Percentiles rank a stretch among this genome's conserved stretches.
Conservation (phyloP, 2,113 vertebrate species). For the Lethenteron reissneri region DNA sequence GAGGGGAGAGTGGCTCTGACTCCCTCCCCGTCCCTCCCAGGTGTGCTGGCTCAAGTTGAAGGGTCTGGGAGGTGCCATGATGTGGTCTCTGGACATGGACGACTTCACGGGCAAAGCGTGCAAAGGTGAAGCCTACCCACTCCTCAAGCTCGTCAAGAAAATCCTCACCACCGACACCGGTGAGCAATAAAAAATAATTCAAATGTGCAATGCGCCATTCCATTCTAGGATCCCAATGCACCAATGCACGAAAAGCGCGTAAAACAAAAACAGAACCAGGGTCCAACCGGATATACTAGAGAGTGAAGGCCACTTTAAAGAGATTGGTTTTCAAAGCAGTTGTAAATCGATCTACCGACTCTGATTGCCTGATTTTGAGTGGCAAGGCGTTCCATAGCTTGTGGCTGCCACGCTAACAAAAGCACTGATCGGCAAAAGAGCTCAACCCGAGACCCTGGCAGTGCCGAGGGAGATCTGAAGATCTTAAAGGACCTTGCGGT, state of each 20-base stretch:
- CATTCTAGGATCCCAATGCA: constrained; percentile 1
- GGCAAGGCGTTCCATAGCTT: too few species aligned
- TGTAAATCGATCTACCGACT: too few species aligned
- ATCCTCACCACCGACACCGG: constrained; percentile 14
- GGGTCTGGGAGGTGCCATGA: constrained; percentile 33
- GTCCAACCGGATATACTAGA: not conserved
- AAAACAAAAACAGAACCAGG: not conserved
- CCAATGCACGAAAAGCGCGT: constrained; percentile 8
- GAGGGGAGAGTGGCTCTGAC: too few species aligned
- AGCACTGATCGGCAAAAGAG: too few species aligned
- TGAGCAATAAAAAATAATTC: too few species aligned
- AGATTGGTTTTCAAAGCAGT: too few species aligned
- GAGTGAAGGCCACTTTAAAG: not conserved
- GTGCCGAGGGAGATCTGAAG: too few species aligned
- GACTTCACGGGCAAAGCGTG: constrained; percentile 39
- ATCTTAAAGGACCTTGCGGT: too few species aligned
- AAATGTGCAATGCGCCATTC: not conserved
- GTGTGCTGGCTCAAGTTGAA: constrained; percentile 26
- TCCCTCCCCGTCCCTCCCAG: constrained; percentile 14
- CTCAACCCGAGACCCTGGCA: too few species aligned
- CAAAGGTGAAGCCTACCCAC: constrained; percentile 22
- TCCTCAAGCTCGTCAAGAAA: constrained; percentile 26
- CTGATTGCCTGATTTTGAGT: too few species aligned
- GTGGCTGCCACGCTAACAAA: too few species aligned
- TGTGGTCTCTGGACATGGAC: constrained; percentile 39